A percentile compares a stretch with the other conserved stretches of the same genome.
These are phyloP conservation scores for Polypterus bichir DNA, from an alignment of 2,113 vertebrate genomes.

Conservation along the genomic window DNA sequence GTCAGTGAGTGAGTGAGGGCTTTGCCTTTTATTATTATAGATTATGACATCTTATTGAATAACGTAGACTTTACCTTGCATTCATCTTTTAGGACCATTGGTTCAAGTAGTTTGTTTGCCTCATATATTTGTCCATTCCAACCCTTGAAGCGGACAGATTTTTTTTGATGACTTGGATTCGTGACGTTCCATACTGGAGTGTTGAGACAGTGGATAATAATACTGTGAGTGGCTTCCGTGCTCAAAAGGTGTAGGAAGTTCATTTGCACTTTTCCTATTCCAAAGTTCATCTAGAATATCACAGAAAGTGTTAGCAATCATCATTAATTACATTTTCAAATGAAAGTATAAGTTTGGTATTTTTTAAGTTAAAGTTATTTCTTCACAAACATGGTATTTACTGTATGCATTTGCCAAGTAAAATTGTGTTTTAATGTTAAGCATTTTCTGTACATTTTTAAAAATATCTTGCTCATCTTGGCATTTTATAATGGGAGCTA, in stretches of 20 bases:
- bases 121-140: slow-evolving; percentile 85
- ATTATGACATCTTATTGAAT: too few species aligned
- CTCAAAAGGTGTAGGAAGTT: slow-evolving; percentile 96
- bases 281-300: slow-evolving; percentile 66
- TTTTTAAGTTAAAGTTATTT: too few species aligned
- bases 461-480: too few species aligned
- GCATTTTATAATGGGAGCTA: too few species aligned
- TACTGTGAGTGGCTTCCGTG: slow-evolving; percentile 71
- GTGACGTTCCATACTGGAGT: slow-evolving; percentile 35
- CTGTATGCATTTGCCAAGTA: too few species aligned
- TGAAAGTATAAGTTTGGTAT: too few species aligned
- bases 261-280: slow-evolving; percentile 86
- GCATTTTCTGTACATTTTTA: too few species aligned
- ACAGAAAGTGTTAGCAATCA: slow-evolving; percentile 16
- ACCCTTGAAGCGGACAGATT: slow-evolving; percentile 61
- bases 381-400: too few species aligned
- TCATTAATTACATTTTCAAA: too few species aligned
- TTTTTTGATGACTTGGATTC: slow-evolving; percentile 29
- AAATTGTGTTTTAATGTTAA: too few species aligned
- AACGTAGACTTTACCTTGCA: slow-evolving; percentile 65
- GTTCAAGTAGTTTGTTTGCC: slow-evolving; percentile 67
- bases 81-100: slow-evolving; percentile 67
- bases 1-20: too few species aligned
- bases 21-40: too few species aligned
- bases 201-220: slow-evolving; percentile 77